Conservation (phyloP, 1,140 invertebrate species). For the Megalonaias nervosa region DNA sequence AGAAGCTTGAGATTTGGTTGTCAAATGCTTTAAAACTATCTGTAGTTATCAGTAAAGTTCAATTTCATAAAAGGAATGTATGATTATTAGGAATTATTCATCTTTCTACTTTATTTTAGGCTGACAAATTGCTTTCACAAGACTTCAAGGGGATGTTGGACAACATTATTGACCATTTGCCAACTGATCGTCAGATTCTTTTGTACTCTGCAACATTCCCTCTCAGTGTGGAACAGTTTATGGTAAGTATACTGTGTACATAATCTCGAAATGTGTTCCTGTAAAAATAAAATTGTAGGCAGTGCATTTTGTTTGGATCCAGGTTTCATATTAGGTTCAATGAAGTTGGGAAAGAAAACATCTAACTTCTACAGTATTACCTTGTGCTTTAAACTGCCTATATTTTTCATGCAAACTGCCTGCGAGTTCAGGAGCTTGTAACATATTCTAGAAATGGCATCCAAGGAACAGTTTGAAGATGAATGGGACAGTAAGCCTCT, state of each 20-base stretch:
- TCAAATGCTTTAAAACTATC: no score
- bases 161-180: slow-evolving; percentile 94
- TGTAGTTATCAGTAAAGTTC: not conserved
- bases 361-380: no score
- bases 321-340: no score
- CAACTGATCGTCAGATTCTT: slow-evolving; percentile 96
- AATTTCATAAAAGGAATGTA: not conserved
- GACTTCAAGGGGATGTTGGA: slow-evolving; percentile 99
- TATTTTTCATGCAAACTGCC: no score
- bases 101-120: slow-evolving; percentile 71
- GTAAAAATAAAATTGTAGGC: not conserved
- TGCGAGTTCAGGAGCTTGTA: no score
- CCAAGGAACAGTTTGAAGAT: no score
- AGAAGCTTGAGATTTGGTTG: no score
- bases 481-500: no score
- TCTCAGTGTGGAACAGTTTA: slow-evolving; percentile 98
- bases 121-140: slow-evolving; percentile 98
- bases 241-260: slow-evolving; percentile 76
- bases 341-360: no score
- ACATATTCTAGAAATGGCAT: no score
- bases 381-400: no score
- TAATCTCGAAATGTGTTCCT: not conserved
- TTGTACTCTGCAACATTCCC: slow-evolving; percentile 99
- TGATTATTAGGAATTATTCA: not conserved
- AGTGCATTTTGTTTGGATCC: not conserved